phyloP scores from a whole-genome alignment of 2,888 invertebrate species.

The Catonia carolina region DNA sequence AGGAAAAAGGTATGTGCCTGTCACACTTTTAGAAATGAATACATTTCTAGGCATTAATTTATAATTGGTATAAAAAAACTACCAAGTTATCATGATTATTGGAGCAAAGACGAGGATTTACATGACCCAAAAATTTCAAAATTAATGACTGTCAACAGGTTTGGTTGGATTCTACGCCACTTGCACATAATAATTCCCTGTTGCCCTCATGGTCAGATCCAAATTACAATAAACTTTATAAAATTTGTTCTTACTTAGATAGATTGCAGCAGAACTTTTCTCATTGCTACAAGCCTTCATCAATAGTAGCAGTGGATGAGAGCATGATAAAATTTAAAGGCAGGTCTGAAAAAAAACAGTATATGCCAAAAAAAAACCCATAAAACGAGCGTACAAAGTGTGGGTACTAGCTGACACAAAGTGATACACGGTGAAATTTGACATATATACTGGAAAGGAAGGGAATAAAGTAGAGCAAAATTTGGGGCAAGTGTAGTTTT shows the following conservation, averaged over 20 bases:
- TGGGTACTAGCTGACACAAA: conserved; percentile 16
- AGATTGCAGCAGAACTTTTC: conserved; percentile 10
- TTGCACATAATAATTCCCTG: conserved; percentile 18
- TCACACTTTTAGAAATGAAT: conserved; percentile 9
- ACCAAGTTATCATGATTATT: conserved; percentile 34
- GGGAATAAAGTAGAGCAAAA: conserved; percentile 18
- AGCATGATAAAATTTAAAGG: conserved; percentile 22
- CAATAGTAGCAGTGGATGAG: conserved; percentile 15
- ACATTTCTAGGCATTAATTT: conserved; percentile 30
- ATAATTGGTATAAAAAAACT: too few relatives aligned
- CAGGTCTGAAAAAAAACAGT: conserved; percentile 9
- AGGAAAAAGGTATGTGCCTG: conserved; percentile 4
- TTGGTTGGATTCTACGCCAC: conserved; percentile 9
- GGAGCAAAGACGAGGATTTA: conserved; percentile 28
- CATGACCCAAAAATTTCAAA: conserved; percentile 28
- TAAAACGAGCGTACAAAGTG: conserved; percentile 20
- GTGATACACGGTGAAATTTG: conserved; percentile 10
- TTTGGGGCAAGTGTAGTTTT: conserved; percentile 22
- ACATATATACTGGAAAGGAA: conserved; percentile 23
- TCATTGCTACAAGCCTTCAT: conserved; percentile 1
- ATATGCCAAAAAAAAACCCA: conserved; percentile 19
- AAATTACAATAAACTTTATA: conserved; percentile 19
- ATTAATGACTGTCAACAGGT: conserved; percentile 27
- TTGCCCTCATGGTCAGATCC: conserved; percentile 13
- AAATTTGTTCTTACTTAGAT: conserved; percentile 15